Base-by-base conservation (phyloP, 2,113 vertebrate genomes). In the Tachysurus fulvidraco region DNA sequence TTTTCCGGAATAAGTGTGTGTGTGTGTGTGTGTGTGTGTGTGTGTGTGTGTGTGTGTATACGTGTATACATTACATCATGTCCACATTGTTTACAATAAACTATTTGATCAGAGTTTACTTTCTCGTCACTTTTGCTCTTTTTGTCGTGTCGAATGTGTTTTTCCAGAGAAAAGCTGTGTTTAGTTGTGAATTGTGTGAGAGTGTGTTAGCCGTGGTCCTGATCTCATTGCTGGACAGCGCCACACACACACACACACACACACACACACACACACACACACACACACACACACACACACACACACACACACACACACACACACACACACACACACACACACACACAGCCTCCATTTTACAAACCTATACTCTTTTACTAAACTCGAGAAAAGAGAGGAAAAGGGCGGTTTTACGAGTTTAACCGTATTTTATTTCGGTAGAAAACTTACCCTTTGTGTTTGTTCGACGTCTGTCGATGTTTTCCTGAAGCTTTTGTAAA, bases 211-310 rank as follows among this genome's bases (percentile, higher is more conserved):
- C 93, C 94, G 90, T 95, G 95, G 95, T 95, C 92, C 92, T 92
- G 90, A 91, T 91, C 84, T 83, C 87, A 88, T 90, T 71, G 84
- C 95, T 96, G 96, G 96, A 97, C 96, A 97, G 96, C 96, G 95
- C 92, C 95, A 94, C 89, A 83, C 89, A 89, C 91, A 91, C 91
- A 91, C 93, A 87, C 65, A 7, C 46, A 76, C 83, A 74, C 83
- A 87, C 89, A 52, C 76, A 80, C 65, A 7, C 46, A 76, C 83
- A 74, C 83, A 87, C 89, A 52, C 76, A 80, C 65, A 7, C 46
- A 76, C 83, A 74, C 83, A 87, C 89, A 52, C 76, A 80, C 65
- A 7, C 46, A 76, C 83, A 74, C 83, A 87, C 89, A 52, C 95
- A 94, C 89, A 83, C 89, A 89, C 91, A 91, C 91, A 91, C 93